Evolutionary conservation across 1,140 invertebrate genomes (phyloP).

Genomic region (Lordiphosa mommai): DNA sequence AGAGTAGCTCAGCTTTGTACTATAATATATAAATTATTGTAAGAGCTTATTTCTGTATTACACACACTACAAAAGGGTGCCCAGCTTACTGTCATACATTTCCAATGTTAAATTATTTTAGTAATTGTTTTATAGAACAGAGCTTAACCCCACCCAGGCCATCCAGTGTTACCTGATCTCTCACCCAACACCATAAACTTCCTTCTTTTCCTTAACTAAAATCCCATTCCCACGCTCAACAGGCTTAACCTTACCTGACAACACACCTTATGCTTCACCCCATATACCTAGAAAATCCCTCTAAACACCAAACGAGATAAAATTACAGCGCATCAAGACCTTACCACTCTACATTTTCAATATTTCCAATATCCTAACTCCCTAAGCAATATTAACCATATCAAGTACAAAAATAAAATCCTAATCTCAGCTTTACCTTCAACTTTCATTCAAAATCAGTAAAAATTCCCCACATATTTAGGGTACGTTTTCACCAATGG

Average conservation of each 20-base stretch:
- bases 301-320: background rate
- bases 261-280: background rate
- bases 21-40: too few species aligned
- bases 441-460: slow-evolving; percentile 1
- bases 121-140: too few species aligned
- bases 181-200: too few species aligned
- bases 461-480: slow-evolving; percentile 47
- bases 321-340: background rate
- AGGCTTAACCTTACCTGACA: background rate
- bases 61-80: too few species aligned
- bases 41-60: too few species aligned
- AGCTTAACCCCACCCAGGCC: too few species aligned
- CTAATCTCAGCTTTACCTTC: slow-evolving; percentile 13
- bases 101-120: too few species aligned
- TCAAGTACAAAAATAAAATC: slow-evolving; percentile 53
- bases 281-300: background rate
- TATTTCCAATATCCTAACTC: background rate
- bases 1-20: too few species aligned
- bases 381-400: slow-evolving; percentile 1
- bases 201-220: background rate
- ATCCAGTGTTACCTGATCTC: too few species aligned
- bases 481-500: slow-evolving; percentile 15
- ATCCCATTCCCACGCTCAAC: slow-evolving; percentile 12
- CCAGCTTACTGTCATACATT: too few species aligned
- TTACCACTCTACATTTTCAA: background rate